Conservation (phyloP, 64 coral and sea anemone species). For the Pocillopora damicornis region DNA sequence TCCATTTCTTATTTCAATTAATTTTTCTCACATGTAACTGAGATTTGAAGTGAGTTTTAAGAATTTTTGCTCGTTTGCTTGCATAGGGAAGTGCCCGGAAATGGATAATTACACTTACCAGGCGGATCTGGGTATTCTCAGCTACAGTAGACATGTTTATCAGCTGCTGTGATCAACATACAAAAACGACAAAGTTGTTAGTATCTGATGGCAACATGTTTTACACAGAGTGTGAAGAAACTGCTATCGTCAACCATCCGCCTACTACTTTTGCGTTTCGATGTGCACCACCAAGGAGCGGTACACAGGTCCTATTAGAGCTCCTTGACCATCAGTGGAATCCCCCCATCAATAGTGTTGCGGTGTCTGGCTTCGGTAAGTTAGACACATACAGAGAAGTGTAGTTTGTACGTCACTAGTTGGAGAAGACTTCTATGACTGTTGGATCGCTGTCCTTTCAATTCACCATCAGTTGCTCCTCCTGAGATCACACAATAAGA, state of each 20-base stretch:
- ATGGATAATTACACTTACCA: conserved; percentile 1
- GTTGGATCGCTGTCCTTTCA: no score
- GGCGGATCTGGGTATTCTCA: background rate
- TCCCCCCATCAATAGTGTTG: background rate
- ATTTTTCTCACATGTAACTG: no score
- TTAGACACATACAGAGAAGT: background rate
- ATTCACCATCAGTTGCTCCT: no score
- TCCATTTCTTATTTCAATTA: no score
- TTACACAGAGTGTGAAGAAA: conserved; percentile 10
- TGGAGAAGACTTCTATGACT: no score
- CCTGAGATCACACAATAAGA: no score
- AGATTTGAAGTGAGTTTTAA: background rate
- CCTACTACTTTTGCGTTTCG: background rate
- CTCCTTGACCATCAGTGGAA: background rate
- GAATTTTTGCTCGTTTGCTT: background rate
- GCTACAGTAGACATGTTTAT: conserved; percentile 4
- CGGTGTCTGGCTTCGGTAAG: conserved; percentile 1
- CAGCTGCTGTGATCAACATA: background rate
- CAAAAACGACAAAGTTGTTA: background rate
- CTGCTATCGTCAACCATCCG: background rate
- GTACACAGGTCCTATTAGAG: background rate
- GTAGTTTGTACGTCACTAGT: background rate
- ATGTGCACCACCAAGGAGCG: conserved; percentile 10
- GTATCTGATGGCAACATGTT: background rate
- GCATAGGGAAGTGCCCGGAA: background rate